Evolutionary conservation across 2,797 vertebrate genomes (phyloP).

Genomic region (Lagorchestes hirsutus): DNA sequence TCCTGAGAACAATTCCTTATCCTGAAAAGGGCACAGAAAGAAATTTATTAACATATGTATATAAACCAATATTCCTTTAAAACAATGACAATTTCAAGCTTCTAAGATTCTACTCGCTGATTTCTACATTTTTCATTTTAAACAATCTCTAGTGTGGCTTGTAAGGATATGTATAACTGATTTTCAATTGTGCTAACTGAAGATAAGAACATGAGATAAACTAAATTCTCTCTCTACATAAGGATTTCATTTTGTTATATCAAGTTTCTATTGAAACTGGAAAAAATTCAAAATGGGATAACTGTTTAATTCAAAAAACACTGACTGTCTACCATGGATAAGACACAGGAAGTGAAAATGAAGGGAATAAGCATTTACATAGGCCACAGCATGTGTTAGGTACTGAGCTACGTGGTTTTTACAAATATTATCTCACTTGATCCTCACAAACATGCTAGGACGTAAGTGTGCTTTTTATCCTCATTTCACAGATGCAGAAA

Average conservation of each 20-base stretch:
- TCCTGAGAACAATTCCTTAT: constrained; percentile 64
- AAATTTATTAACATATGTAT: background rate
- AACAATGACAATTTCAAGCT: constrained; percentile 1
- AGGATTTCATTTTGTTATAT: constrained; percentile 45
- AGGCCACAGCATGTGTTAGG: background rate
- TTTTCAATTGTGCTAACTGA: constrained; percentile 25
- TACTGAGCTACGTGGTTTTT: background rate
- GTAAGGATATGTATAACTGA: background rate
- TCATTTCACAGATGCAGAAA: background rate
- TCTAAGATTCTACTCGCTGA: constrained; percentile 38
- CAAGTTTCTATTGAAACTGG: constrained; percentile 2
- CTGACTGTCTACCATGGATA: background rate
- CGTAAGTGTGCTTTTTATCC: background rate
- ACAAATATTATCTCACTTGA: background rate
- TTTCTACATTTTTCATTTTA: constrained; percentile 54
- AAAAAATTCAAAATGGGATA: background rate
- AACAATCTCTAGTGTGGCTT: constrained; percentile 46
- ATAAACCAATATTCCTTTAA: background rate
- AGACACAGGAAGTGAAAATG: background rate
- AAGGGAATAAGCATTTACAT: background rate
- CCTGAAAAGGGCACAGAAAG: constrained; percentile 69
- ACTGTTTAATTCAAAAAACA: background rate
- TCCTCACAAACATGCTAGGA: background rate
- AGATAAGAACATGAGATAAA: background rate
- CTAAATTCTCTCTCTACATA: constrained; percentile 22